A percentile compares a stretch with the other conserved stretches of the same genome.
Conservation (phyloP, 2,888 invertebrate species). For the Rhodophaea formosa region DNA sequence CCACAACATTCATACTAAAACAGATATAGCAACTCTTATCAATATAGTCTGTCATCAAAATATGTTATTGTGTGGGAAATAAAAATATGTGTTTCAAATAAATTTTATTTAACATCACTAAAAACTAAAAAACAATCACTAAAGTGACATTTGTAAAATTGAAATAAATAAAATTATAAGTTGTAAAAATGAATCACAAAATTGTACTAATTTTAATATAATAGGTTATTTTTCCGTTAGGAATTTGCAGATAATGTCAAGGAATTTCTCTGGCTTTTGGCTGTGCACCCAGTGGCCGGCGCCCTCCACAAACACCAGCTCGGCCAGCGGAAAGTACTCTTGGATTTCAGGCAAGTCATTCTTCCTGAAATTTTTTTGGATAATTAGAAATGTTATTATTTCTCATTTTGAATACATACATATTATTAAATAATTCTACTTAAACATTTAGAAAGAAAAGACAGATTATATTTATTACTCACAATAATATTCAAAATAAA, state of each 20-base stretch:
- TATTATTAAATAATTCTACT: too few relatives aligned
- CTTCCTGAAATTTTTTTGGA: conserved; percentile 48
- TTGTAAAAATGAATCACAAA: conserved; percentile 34
- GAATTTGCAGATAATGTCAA: conserved; percentile 83
- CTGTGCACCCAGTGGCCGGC: conserved; percentile 97
- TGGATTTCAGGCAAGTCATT: conserved; percentile 83
- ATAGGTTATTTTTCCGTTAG: conserved; percentile 69
- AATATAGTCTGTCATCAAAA: not conserved
- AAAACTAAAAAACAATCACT: conserved; percentile 8
- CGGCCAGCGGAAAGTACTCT: conserved; percentile 86
- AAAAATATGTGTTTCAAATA: not conserved
- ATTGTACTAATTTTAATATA: conserved; percentile 28
- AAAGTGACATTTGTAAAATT: conserved; percentile 15
- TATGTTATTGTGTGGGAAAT: not conserved
- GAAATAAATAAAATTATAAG: conserved; percentile 16
- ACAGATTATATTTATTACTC: conserved; percentile 14
- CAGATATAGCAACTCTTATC: not conserved
- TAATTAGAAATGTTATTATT: too few relatives aligned
- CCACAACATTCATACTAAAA: not conserved
- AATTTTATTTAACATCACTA: conserved; percentile 2
- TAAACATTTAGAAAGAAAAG: conserved; percentile 7
- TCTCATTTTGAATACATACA: too few relatives aligned
- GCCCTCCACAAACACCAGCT: conserved; percentile 86
- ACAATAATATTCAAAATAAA: not conserved
- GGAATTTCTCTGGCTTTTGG: conserved; percentile 91